These are phyloP conservation scores for Pavo muticus DNA, from an alignment of 2,113 vertebrate genomes.

Conservation along the genomic window DNA sequence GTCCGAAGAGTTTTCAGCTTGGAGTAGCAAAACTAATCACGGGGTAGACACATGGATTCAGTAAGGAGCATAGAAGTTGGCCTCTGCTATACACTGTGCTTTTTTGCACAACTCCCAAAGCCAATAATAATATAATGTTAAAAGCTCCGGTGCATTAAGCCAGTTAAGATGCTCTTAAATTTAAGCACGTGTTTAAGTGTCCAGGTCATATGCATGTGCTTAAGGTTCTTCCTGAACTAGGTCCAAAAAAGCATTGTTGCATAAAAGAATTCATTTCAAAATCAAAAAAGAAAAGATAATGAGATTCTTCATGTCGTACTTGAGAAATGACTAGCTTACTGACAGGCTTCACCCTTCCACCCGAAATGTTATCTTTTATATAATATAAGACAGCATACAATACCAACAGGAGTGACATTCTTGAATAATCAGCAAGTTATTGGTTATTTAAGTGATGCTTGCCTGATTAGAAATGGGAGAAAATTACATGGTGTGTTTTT, in stretches of 20 bases:
- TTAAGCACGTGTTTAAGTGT: neutral
- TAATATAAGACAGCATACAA: neutral
- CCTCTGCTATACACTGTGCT: neutral
- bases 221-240: neutral
- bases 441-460: neutral
- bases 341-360: neutral
- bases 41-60: neutral
- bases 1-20: neutral
- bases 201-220: neutral
- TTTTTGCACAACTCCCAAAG: neutral
- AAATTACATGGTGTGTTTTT: neutral
- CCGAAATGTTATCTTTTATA: neutral
- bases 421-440: neutral
- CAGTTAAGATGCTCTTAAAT: neutral
- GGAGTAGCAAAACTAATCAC: neutral
- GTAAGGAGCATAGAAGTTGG: neutral
- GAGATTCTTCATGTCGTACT: neutral
- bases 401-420: neutral
- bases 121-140: neutral
- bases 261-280: neutral
- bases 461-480: neutral
- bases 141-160: neutral
- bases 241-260: neutral
- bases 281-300: neutral
- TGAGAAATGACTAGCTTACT: neutral